These are phyloP conservation scores for Eurytoma californica DNA, from an alignment of 2,888 invertebrate species.

Conservation along the genomic window DNA sequence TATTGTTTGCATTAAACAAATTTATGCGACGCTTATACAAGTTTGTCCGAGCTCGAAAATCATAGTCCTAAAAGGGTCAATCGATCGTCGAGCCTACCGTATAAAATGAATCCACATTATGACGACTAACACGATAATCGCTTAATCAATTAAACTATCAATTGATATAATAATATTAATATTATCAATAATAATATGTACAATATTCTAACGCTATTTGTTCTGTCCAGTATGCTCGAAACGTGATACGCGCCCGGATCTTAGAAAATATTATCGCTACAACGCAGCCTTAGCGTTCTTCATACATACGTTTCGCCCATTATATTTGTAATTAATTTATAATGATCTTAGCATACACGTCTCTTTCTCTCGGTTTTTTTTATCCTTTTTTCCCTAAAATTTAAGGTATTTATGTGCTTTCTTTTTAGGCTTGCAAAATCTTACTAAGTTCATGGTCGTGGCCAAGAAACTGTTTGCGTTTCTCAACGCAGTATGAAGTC, in stretches of 20 bases:
- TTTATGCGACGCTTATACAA: constrained; percentile 52
- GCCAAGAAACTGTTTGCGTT: constrained; percentile 49
- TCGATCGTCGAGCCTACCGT: constrained; percentile 63
- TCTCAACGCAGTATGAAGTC: constrained; percentile 35
- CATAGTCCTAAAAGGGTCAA: constrained; percentile 56
- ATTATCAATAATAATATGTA: constrained; percentile 71
- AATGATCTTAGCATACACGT: constrained; percentile 50
- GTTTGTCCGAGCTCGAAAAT: constrained; percentile 57
- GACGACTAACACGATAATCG: constrained; percentile 69
- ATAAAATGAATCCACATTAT: constrained; percentile 71
- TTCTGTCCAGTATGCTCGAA: constrained; percentile 65
- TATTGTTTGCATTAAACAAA: constrained; percentile 51
- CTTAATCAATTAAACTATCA: constrained; percentile 72
- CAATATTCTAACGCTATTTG: constrained; percentile 68
- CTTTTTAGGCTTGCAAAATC: constrained; percentile 59
- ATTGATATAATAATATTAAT: constrained; percentile 70
- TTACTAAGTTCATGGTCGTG: constrained; percentile 48
- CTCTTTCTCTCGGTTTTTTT: constrained; percentile 34
- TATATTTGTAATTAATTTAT: constrained; percentile 51
- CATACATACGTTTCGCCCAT: constrained; percentile 42
- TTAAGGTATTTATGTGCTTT: constrained; percentile 56
- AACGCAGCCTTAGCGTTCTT: constrained; percentile 32
- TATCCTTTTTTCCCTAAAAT: constrained; percentile 18
- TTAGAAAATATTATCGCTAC: constrained; percentile 54
- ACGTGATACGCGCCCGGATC: constrained; percentile 64